phyloP scores from a whole-genome alignment of 2,797 vertebrate species.

The Austrolebias charrua region DNA sequence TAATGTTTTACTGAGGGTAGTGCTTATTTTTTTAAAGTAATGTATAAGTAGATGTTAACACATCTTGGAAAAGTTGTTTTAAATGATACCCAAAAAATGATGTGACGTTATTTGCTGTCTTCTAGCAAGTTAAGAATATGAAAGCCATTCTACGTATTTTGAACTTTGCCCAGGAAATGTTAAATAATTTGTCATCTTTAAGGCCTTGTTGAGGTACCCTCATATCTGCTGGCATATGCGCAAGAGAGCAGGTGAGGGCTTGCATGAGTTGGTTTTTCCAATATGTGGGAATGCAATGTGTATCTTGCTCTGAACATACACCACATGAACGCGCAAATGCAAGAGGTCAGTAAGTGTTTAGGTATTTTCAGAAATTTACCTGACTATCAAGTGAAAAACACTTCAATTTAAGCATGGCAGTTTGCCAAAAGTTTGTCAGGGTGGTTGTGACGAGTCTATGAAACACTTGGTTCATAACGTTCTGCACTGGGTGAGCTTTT shows the following conservation, averaged over 20 bases:
- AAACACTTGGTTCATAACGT: constrained; percentile 10
- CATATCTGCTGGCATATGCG: constrained; percentile 39
- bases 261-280: constrained; percentile 38
- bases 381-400: constrained; percentile 35
- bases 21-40: too few species aligned
- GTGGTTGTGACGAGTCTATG: constrained; percentile 1
- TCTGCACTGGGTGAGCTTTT: constrained; percentile 6
- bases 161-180: constrained; percentile 3
- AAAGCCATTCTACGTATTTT: constrained; percentile 10
- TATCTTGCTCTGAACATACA: constrained; percentile 34
- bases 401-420: constrained; percentile 21
- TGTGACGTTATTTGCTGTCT: neutral
- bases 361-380: constrained; percentile 29
- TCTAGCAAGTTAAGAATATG: neutral
- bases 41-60: too few species aligned
- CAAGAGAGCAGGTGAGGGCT: constrained; percentile 46
- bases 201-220: constrained; percentile 12
- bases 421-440: constrained; percentile 21
- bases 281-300: constrained; percentile 32
- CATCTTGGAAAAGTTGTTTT: too few species aligned
- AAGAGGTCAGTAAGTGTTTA: constrained; percentile 10
- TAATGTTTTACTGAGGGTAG: too few species aligned
- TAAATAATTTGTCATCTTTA: constrained; percentile 17
- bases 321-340: constrained; percentile 25
- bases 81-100: too few species aligned